Percentiles rank a stretch among this genome's conserved stretches.
These are phyloP conservation scores for Larimichthys polyactis DNA, from an alignment of 2,113 vertebrate genomes.

Conservation along the genomic window DNA sequence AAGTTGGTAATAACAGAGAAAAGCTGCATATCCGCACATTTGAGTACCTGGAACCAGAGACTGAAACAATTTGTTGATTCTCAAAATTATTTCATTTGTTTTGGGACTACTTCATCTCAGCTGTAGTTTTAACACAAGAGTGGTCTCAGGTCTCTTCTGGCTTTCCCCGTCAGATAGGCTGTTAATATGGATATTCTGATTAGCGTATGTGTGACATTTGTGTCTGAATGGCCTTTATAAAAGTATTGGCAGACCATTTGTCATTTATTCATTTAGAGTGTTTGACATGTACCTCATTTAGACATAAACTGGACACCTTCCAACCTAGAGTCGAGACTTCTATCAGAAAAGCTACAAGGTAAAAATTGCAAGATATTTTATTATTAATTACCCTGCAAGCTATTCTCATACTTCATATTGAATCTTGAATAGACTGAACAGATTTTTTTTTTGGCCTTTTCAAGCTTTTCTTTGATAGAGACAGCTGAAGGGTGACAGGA, in stretches of 20 bases:
- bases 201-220: neutral
- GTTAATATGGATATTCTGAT: too few relatives aligned
- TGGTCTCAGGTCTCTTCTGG: too few relatives aligned
- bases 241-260: neutral
- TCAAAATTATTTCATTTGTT: neutral
- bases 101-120: too few relatives aligned
- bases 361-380: neutral
- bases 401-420: neutral
- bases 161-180: too few relatives aligned
- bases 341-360: neutral
- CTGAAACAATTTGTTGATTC: neutral
- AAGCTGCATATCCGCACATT: too few relatives aligned
- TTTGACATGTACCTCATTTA: neutral
- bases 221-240: neutral
- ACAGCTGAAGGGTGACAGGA: too few relatives aligned
- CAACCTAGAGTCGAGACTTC: neutral
- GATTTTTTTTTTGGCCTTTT: neutral
- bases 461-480: too few relatives aligned
- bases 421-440: neutral
- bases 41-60: too few relatives aligned
- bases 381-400: neutral
- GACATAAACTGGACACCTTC: neutral
- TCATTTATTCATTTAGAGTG: neutral
- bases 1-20: too few relatives aligned
- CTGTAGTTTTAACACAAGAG: too few relatives aligned